phyloP scores from a whole-genome alignment of 2,113 vertebrate genomes.

The Cebus imitator region DNA sequence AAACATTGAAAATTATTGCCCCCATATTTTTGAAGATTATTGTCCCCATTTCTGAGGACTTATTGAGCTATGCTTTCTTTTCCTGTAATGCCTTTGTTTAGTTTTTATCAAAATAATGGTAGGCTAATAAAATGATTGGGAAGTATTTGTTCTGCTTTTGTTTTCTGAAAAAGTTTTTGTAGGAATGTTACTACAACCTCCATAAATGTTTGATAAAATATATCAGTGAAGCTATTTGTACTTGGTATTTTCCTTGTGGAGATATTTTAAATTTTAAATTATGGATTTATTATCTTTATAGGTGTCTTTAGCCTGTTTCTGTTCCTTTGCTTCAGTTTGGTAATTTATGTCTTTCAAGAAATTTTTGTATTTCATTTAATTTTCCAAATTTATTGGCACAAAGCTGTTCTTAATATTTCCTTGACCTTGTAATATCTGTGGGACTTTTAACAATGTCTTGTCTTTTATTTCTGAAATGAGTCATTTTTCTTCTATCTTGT shows the following conservation, averaged over 20 bases:
- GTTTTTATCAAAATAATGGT: not conserved
- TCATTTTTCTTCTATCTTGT: conserved; percentile 36
- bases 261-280: conserved; percentile 40
- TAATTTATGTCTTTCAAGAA: not conserved
- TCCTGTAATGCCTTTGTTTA: not conserved
- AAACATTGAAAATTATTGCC: not conserved
- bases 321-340: not conserved
- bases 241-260: not conserved
- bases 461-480: not conserved
- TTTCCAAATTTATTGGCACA: not conserved
- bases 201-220: not conserved
- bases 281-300: not conserved
- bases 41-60: not conserved
- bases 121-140: not conserved
- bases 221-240: not conserved
- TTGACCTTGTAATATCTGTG: not conserved
- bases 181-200: not conserved
- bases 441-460: not conserved
- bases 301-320: not conserved
- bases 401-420: not conserved
- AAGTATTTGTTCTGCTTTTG: not conserved
- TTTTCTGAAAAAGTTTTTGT: not conserved
- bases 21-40: not conserved
- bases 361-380: not conserved
- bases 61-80: not conserved